phyloP scores from a whole-genome alignment of 1,140 invertebrate genomes.

The Littorina saxatilis region DNA sequence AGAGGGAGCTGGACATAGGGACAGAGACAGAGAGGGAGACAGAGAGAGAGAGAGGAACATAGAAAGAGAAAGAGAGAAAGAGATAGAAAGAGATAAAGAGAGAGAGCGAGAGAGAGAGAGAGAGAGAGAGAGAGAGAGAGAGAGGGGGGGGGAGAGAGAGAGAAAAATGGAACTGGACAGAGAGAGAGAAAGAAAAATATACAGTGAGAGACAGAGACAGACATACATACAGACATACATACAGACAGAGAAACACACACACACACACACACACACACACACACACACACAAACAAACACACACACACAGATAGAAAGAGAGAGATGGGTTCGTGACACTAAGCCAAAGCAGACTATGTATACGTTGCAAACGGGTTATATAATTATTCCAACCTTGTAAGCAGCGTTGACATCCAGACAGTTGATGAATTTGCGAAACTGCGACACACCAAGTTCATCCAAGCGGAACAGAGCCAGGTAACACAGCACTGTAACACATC shows the following conservation, averaged over 20 bases:
- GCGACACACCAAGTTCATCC: conserved; percentile 71
- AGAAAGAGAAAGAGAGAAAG: no score
- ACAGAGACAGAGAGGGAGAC: no score
- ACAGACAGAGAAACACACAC: no score
- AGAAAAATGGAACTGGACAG: no score
- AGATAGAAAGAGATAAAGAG: no score
- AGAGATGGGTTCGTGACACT: no score
- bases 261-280: not conserved
- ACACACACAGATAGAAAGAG: no score
- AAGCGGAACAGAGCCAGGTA: conserved; percentile 72
- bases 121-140: not conserved
- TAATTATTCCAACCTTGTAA: conserved; percentile 62
- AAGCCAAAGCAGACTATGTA: not conserved
- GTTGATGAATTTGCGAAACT: conserved; percentile 69
- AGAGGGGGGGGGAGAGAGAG: not conserved
- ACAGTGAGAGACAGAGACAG: no score
- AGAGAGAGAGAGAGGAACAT: no score
- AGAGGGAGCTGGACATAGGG: no score
- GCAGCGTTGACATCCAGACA: conserved; percentile 69
- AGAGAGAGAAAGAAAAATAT: no score
- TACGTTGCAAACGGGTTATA: not conserved
- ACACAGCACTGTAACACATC: conserved; percentile 60
- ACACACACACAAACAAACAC: not conserved
- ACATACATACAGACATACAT: not conserved
- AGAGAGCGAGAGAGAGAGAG: no score